Percentiles rank a stretch among this genome's conserved stretches.
phyloP scores from a whole-genome alignment of 2,113 vertebrate genomes.

The Aleadryas rufinucha region DNA sequence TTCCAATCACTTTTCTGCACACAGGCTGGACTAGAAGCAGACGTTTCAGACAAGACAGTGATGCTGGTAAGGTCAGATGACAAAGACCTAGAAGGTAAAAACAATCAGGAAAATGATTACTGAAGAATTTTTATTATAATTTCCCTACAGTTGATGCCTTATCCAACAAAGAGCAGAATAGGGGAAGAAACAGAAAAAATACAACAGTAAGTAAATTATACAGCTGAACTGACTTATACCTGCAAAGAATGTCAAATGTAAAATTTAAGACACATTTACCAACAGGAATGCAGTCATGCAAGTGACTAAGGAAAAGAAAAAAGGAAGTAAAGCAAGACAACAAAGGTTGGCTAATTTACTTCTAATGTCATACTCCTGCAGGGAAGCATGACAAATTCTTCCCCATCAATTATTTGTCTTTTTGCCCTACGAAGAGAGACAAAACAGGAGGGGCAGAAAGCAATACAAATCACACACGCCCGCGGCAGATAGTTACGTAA shows the following conservation, averaged over 20 bases:
- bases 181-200: not conserved
- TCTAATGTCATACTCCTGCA: conserved; percentile 16
- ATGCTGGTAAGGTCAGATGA: not conserved
- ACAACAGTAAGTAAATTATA: not conserved
- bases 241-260: not conserved
- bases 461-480: not conserved
- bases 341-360: not conserved
- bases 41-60: not conserved
- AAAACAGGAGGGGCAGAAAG: not conserved
- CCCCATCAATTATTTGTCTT: conserved; percentile 27
- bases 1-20: not conserved
- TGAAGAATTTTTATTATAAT: not conserved
- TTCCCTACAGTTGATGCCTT: not conserved
- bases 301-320: not conserved
- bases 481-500: conserved; percentile 12
- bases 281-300: not conserved
- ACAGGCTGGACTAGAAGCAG: not conserved
- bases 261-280: not conserved
- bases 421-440: not conserved
- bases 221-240: not conserved
- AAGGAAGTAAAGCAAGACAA: not conserved
- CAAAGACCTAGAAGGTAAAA: not conserved
- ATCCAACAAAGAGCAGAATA: not conserved
- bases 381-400: conserved; percentile 15
- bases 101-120: not conserved